phyloP scores from a whole-genome alignment of 2,797 vertebrate species.

The Linurgus olivaceus region DNA sequence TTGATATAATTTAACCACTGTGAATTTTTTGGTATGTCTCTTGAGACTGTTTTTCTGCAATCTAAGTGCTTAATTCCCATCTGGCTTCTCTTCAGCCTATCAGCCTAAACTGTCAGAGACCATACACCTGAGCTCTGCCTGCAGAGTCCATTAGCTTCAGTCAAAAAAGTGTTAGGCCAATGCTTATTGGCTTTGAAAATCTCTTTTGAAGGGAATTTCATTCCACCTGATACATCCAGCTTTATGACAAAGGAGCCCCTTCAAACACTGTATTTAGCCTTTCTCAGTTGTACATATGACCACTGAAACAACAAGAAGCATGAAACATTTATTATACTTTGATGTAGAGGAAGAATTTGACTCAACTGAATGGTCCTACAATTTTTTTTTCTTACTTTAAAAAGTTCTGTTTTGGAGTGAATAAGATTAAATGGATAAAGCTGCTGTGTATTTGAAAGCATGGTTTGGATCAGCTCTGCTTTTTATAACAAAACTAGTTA shows the following conservation, averaged over 20 bases:
- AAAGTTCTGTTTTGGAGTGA: background rate
- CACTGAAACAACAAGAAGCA: background rate
- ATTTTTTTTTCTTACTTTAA: background rate
- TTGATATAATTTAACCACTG: background rate
- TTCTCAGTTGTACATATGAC: background rate
- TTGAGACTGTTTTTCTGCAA: background rate
- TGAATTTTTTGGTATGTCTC: background rate
- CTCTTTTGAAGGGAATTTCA: background rate
- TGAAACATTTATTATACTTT: background rate
- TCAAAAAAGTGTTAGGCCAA: background rate
- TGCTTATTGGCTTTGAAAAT: background rate
- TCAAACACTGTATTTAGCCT: background rate
- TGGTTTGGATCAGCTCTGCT: background rate
- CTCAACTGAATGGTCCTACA: background rate
- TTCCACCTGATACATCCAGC: background rate
- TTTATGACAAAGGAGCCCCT: background rate
- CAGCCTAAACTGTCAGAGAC: background rate
- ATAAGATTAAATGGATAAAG: background rate
- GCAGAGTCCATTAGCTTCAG: background rate
- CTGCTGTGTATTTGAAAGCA: background rate
- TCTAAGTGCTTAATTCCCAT: background rate
- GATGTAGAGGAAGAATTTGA: background rate
- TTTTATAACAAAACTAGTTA: background rate
- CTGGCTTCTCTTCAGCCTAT: background rate
- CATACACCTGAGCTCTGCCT: background rate